Conservation (phyloP, 2,888 invertebrate species). For the Perdita meconis region DNA sequence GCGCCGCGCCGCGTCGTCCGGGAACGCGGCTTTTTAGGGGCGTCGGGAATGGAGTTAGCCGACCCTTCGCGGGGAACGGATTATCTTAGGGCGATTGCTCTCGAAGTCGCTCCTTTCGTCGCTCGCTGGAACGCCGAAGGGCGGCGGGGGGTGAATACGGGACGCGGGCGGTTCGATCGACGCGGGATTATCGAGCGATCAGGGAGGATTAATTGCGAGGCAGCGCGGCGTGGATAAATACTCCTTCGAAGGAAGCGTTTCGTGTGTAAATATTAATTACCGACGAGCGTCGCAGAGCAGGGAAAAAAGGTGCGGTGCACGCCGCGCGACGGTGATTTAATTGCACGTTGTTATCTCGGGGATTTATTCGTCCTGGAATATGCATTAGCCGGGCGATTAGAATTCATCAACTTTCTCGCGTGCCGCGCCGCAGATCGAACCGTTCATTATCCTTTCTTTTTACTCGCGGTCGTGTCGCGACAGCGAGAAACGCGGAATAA, state of each 20-base stretch:
- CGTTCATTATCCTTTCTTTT: background rate
- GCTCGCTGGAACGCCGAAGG: background rate
- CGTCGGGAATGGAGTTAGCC: background rate
- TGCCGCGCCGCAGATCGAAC: conserved; percentile 36
- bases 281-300: background rate
- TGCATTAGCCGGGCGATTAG: conserved; percentile 62
- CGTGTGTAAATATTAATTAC: conserved; percentile 54
- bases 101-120: background rate
- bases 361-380: conserved; percentile 62
- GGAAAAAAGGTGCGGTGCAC: conserved; percentile 31
- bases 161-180: conserved; percentile 32
- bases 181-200: conserved; percentile 48
- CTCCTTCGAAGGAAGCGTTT: conserved; percentile 38
- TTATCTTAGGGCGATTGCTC: background rate
- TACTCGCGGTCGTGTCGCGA: conserved; percentile 11
- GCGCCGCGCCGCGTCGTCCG: background rate
- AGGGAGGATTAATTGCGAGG: conserved; percentile 44
- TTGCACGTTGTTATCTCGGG: conserved; percentile 60
- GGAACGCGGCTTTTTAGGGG: conserved; percentile 1
- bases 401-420: conserved; percentile 59
- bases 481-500: conserved; percentile 56
- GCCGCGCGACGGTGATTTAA: conserved; percentile 62
- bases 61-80: background rate
- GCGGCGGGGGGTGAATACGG: conserved; percentile 27
- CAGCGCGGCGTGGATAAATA: conserved; percentile 33